Conservation (phyloP, 1,140 invertebrate species). For the Drosophila seguyi region DNA sequence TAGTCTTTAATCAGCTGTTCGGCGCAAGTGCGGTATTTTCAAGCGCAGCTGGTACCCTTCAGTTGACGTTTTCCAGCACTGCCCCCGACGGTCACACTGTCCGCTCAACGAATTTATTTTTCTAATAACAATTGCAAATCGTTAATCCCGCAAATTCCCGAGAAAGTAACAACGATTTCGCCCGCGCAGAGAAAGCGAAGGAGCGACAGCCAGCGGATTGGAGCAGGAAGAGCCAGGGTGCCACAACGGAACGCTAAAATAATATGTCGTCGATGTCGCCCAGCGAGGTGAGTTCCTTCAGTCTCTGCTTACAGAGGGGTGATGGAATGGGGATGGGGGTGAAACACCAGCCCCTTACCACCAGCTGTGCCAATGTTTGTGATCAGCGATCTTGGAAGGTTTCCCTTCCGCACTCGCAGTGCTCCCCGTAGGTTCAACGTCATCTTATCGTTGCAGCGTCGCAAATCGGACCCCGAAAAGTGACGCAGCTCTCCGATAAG, state of each 20-base stretch:
- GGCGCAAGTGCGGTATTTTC: conserved; percentile 15
- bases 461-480: neutral
- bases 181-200: neutral
- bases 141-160: neutral
- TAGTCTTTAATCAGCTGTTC: conserved; percentile 9
- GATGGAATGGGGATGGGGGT: neutral
- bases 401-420: conserved; percentile 8
- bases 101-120: conserved; percentile 41
- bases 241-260: conserved; percentile 25
- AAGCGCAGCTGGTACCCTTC: neutral
- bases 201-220: conserved; percentile 14
- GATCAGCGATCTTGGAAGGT: conserved; percentile 11
- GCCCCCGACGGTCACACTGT: conserved; percentile 34
- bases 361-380: conserved; percentile 74
- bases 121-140: conserved; percentile 39
- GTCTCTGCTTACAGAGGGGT: neutral
- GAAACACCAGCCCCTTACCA: conserved; percentile 1
- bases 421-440: conserved; percentile 50
- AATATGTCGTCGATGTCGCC: conserved; percentile 74
- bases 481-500: conserved; percentile 15
- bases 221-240: conserved; percentile 31
- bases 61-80: conserved; percentile 14
- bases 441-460: conserved; percentile 50
- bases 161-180: conserved; percentile 15
- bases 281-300: conserved; percentile 63